Percentiles rank a stretch among this genome's conserved stretches.
These are phyloP conservation scores for Mystacornis crossleyi DNA, from an alignment of 2,113 vertebrate species.

Conservation along the genomic window DNA sequence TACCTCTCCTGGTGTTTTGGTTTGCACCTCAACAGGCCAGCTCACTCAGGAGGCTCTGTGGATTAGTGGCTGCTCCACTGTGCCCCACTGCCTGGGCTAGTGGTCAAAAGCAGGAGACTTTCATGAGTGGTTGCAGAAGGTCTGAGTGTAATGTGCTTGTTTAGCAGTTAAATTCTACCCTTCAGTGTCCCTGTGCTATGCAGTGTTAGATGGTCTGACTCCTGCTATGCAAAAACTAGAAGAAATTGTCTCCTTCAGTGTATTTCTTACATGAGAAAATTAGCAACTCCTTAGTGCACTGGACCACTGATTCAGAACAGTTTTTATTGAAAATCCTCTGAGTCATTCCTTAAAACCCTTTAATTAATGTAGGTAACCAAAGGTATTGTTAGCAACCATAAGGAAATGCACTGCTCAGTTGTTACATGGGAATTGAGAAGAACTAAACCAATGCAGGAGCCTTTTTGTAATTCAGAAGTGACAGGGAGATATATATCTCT, in stretches of 20 bases:
- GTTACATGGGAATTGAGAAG: background rate
- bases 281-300: background rate
- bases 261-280: background rate
- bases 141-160: background rate
- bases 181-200: background rate
- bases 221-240: background rate
- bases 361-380: background rate
- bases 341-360: background rate
- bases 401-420: background rate
- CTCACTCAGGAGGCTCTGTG: background rate
- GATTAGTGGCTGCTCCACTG: background rate
- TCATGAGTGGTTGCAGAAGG: background rate
- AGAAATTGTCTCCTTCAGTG: background rate
- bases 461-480: background rate
- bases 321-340: background rate
- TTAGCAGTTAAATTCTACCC: background rate
- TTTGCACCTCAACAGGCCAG: background rate
- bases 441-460: background rate
- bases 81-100: background rate
- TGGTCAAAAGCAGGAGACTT: background rate
- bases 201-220: accelerated
- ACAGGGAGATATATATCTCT: background rate
- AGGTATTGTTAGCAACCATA: background rate
- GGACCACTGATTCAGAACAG: background rate
- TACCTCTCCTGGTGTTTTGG: background rate